These are phyloP conservation scores for Semibalanus balanoides DNA, from an alignment of 1,140 invertebrate species.

Conservation along the genomic window DNA sequence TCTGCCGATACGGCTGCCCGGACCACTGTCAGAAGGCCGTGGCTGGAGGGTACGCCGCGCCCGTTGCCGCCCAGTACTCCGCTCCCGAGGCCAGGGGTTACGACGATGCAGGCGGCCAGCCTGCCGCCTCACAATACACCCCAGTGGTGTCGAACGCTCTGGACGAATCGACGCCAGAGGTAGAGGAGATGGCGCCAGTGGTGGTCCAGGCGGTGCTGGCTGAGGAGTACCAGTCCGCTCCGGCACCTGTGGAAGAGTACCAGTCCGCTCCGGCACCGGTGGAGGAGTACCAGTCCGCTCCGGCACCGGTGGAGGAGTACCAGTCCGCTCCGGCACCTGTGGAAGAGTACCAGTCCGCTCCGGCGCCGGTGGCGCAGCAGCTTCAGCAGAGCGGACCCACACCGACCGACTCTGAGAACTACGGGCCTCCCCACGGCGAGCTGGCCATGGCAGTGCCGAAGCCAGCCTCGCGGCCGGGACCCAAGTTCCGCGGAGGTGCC, in stretches of 20 bases:
- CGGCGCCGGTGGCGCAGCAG: neutral
- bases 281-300: too few species aligned
- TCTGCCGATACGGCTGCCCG: constrained; percentile 76
- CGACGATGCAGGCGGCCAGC: constrained; percentile 6
- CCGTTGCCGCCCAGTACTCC: constrained; percentile 8
- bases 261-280: neutral
- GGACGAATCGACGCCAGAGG: neutral
- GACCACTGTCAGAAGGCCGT: constrained; percentile 56
- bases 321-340: constrained; percentile 7
- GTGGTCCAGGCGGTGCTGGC: constrained; percentile 15
- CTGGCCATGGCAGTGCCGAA: neutral
- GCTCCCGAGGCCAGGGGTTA: constrained; percentile 6
- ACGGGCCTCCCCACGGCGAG: neutral
- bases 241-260: constrained; percentile 6
- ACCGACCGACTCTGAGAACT: neutral
- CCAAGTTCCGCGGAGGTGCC: neutral
- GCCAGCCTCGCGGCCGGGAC: too few species aligned
- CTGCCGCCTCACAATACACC: neutral
- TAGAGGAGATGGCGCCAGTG: constrained; percentile 12
- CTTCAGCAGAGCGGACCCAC: neutral
- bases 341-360: neutral
- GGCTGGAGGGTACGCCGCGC: constrained; percentile 16
- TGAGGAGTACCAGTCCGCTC: constrained; percentile 11
- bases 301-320: constrained; percentile 14
- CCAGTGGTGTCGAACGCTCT: constrained; percentile 10